Base-by-base conservation (phyloP, 2,888 invertebrate genomes). In the Lomographa bimaculata region DNA sequence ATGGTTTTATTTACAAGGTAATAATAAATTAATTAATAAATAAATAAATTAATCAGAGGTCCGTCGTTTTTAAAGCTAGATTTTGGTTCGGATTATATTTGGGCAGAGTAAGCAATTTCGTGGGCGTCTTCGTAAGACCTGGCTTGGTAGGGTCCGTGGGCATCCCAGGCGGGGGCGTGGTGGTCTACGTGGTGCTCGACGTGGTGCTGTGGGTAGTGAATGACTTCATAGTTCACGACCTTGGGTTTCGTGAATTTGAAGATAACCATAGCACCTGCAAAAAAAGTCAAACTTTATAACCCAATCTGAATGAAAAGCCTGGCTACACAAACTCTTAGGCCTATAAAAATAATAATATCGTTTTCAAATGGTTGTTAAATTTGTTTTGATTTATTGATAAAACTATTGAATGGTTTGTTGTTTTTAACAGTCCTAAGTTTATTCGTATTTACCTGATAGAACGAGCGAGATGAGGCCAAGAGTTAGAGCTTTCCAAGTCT, bases 401-500 rank as follows among this genome's bases (percentile, higher is more conserved):
- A n/a, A n/a, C n/a, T n/a, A n/a, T n/a, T n/a, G n/a, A n/a, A n/a
- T n/a, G n/a, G n/a, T n/a, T n/a, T n/a, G n/a, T n/a, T n/a, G n/a
- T n/a, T n/a, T n/a, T n/a, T n/a, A n/a, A n/a, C n/a, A n/a, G n/a
- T n/a, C n/a, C n/a, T n/a, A n/a, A n/a, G n/a, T n/a, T n/a, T n/a
- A n/a, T 11, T 8, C 7, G 14, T 14, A 30, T 66, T 53, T 76
- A 90, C 95, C 96, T 52, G 96, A 95, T 25, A 96, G 89, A 10
- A 96, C 96, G 67, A 96, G 83, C 1, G 96, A 96, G 44, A 96
- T 91, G 2, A 96, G 92, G 45, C 96, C 96, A 53, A 96, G 90
- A 4, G 96, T 96, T 57, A 96, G 87, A 21, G 96, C 96, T 77
- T 96, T 96, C 96, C 96, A 96, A 7, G 96, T 96, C 79, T 96